Evolutionary conservation across 2,113 vertebrate species (phyloP), one percentile per base, ranked within the genome.

Genomic region (Oryzias javanicus): DNA sequence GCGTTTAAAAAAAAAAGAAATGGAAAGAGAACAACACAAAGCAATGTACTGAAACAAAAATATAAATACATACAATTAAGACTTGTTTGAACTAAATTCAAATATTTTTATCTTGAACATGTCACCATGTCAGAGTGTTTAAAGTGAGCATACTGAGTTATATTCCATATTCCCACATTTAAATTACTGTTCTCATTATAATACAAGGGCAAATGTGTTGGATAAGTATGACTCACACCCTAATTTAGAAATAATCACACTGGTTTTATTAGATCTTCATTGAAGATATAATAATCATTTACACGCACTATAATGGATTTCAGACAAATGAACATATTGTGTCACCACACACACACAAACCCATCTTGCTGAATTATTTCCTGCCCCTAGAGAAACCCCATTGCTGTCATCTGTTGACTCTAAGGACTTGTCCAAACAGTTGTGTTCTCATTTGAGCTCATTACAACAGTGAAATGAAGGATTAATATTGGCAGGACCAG

Each of bases 321-420:
- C 7, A 51, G 44, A 59, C 19, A 24, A 3, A 42, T 53, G 3
- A 49, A 60, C 15, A 46, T 14, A 12, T 6, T 47, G 15, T 14
- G 13, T 35, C 29, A 48, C 24, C 45, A 15, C 42, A 53, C 29
- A 42, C 22, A 18, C 20, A 42, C 22, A 22, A 22, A 22, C 22
- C 22, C 22, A 22, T 29, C 4, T 7, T 29, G 27, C 27, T 29
- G 6, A 29, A 29, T 49, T 55, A 45, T 59, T 46, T 55, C 51
- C 58, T 19, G 35, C 41, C 0, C 19, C 56, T 17, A 27, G 48
- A 19, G 45, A 22, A 19, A 49, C 57, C 47, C 52, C 57, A 71
- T 50, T 54, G 56, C 68, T 68, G 49, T 69, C 58, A 72, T 72
- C 77, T 78, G 77, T 79, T 83, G 69, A 69, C 50, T 5, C 22